Base-by-base conservation (phyloP, 2,888 invertebrate genomes). In the Drosophila affinis region DNA sequence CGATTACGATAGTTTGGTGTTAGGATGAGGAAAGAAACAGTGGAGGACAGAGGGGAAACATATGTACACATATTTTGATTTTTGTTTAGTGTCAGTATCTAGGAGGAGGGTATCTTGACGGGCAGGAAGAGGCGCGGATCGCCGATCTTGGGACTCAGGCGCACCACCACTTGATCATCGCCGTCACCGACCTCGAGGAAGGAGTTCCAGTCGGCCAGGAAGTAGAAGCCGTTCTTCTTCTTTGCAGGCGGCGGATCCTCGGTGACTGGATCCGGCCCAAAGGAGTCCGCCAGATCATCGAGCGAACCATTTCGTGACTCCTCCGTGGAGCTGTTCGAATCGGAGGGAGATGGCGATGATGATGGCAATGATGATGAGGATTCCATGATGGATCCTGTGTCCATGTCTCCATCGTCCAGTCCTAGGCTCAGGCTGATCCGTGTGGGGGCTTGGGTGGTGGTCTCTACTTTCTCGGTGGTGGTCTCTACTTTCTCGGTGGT, bases 201-300 rank as follows among this genome's bases (percentile, higher is more conserved):
- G 60, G 95, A 94, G 88, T 97, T 97, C 96, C 97, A 97, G 89
- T 97, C 97, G 9, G 96, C 93, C 88, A 97, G 93, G 93, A 97
- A 97, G 89, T 97, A 97, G 77, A 97, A 95, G 0, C 97, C 97
- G 69, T 95, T 96, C 81, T 94, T 95, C 78, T 93, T 94, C 46
- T 94, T 95, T 0, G 95, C 94, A 6, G 96, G 95, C 29, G 95
- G 86, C 14, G 82, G 86, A 47, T 81, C 78, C 17, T 95, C 95
- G 0, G 94, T 92, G 9, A 94, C 93, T 0, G 93, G 93, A 73
- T 91, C 91, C 2, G 95, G 94, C 51, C 93, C 93, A 84, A 97
- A 97, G 0, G 96, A 96, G 76, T 95, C 96, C 88, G 95, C 96
- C 58, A 97, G 92, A 85, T 95, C 96, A 32, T 91, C 77, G n/a